Base-by-base conservation (phyloP, 2,113 vertebrate genomes). In the Saguinus midas region DNA sequence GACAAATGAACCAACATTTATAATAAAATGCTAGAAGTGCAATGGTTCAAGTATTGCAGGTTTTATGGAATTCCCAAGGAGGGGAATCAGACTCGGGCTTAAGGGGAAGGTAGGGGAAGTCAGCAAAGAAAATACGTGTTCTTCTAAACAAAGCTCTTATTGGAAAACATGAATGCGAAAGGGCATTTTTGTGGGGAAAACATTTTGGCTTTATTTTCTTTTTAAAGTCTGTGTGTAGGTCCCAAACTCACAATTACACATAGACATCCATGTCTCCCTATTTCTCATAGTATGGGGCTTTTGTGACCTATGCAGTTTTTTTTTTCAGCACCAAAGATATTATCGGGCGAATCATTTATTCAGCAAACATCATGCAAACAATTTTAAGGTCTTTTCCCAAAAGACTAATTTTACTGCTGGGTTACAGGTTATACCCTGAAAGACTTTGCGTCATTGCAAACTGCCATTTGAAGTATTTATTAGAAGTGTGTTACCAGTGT, bases 201-300 rank as follows among this genome's bases (percentile, higher is more conserved):
- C 0, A 6, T 55, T 52, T 52, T 5, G n/a, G 75, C 18, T 94
- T 94, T 18, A 48, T 45, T 91, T 97, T 66, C 72, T 87, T 87
- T 78, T 32, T 2, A 57, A 81, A 48, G 14, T 72, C 87, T 40
- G 21, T 58, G 78, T 43, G 70, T 45, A n/a, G 70, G 61, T 70
- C 85, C 32, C 6, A 2, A 7, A 79, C 58, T 35, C 45, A 18
- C 48, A 32, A 0, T 11, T 35, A 23, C 7, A 55, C 29, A 2
- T 3, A 0, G n/a, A 35, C 9, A 20, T 8, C 21, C 52, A 23
- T 0, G 29, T 29, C 29, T 13, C 17, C 5, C 61, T 25, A 0
- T 45, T 75, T 70, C 83, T 73, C 83, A 68, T n/a, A 6, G 73
- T n/a, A 37, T 23, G 29, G 68, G 82, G 12, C 87, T 70, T 87